Percentiles rank a stretch among this genome's conserved stretches.
Evolutionary conservation across 2,113 vertebrate genomes (phyloP).

Genomic region (Stictonetta naevosa): DNA sequence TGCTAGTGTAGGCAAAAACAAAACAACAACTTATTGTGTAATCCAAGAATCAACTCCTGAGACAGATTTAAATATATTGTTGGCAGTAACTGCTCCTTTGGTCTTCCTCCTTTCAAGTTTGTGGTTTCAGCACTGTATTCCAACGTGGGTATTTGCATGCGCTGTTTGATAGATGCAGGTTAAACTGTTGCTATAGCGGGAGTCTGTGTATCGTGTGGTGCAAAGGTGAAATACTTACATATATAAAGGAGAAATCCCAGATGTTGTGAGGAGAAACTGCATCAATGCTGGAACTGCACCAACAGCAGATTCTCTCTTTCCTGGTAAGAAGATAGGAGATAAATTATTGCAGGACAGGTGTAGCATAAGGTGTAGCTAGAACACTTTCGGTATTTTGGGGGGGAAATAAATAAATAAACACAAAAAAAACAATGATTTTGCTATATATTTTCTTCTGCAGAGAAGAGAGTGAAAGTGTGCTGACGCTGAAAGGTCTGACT

Average conservation of each 20-base stretch:
- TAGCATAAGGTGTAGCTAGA: background rate
- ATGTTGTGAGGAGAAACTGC: background rate
- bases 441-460: slow-evolving; percentile 67
- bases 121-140: background rate
- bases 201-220: background rate
- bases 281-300: background rate
- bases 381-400: fast-evolving
- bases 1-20: background rate
- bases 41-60: background rate
- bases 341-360: background rate
- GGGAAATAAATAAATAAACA: background rate
- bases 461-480: slow-evolving; percentile 98
- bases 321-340: background rate
- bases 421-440: background rate
- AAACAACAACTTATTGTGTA: background rate
- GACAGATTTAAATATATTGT: background rate
- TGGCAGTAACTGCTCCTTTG: background rate
- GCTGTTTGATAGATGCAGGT: background rate
- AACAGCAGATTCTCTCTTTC: fast-evolving
- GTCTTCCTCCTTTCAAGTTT: background rate
- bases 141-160: background rate
- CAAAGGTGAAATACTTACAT: background rate
- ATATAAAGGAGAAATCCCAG: background rate
- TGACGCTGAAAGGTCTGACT: slow-evolving; percentile 97
- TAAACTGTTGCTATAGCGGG: background rate